Percentiles rank a stretch among this genome's conserved stretches.
Conservation (phyloP, 2,113 vertebrate species). For the Vombatus ursinus region DNA sequence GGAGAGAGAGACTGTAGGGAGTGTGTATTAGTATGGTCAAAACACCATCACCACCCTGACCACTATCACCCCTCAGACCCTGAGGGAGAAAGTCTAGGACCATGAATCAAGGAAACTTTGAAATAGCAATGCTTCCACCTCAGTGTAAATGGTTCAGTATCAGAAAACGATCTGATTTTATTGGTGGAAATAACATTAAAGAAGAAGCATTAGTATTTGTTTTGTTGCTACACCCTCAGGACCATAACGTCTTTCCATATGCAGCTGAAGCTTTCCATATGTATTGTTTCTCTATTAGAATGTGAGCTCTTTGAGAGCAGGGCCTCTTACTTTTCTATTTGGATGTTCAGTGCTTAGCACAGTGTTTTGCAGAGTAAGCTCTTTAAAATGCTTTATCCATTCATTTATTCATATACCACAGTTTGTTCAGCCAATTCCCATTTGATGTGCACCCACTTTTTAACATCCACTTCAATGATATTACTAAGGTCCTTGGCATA, state of each 20-base stretch:
- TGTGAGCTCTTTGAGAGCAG: neutral
- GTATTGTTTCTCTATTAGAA: neutral
- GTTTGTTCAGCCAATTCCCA: neutral
- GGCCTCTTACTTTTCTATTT: neutral
- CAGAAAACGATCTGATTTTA: neutral
- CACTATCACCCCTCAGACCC: too few species aligned
- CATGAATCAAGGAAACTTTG: neutral
- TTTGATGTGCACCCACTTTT: slow-evolving; percentile 36
- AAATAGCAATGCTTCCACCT: neutral
- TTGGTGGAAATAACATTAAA: neutral
- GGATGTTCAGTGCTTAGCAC: neutral
- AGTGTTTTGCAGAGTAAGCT: neutral
- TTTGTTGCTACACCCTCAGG: neutral
- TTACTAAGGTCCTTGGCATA: slow-evolving; percentile 57
- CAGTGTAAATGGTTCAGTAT: too few species aligned
- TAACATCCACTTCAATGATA: slow-evolving; percentile 60
- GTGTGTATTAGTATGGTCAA: too few species aligned
- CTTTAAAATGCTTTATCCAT: neutral
- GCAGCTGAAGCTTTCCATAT: neutral
- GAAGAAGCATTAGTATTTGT: neutral
- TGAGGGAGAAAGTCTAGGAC: neutral
- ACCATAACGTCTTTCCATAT: neutral
- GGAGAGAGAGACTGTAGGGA: too few species aligned
- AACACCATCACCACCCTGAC: too few species aligned
- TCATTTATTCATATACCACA: neutral